A percentile compares a stretch with the other conserved stretches of the same genome.
Evolutionary conservation across 2,888 invertebrate genomes (phyloP).

Genomic region (Troilus luridus): DNA sequence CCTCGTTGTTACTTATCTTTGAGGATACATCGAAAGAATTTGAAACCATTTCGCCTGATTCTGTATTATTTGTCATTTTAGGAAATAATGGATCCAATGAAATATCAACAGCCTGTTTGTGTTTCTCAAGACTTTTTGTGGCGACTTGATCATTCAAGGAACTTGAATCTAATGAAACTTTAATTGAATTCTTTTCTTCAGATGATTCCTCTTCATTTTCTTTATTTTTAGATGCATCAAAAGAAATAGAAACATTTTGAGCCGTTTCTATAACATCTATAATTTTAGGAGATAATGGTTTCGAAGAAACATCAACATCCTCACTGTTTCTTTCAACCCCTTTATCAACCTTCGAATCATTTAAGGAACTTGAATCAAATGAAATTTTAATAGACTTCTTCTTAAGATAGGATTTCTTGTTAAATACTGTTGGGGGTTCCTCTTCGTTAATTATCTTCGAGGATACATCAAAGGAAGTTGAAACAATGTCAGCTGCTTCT

Average conservation of each 20-base stretch:
- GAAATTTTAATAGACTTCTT: neutral
- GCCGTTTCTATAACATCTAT: neutral
- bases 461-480: neutral
- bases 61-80: neutral
- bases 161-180: neutral
- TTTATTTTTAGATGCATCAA: neutral
- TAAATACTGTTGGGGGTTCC: neutral
- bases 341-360: neutral
- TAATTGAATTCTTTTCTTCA: neutral
- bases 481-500: neutral
- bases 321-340: neutral
- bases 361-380: neutral
- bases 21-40: neutral
- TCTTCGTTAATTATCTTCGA: neutral
- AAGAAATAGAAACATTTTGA: neutral
- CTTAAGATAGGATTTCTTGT: constrained; percentile 4
- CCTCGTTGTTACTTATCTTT: neutral
- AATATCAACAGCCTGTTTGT: neutral
- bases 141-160: neutral
- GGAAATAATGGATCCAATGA: neutral
- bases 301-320: neutral
- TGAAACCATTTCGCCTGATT: neutral
- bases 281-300: neutral
- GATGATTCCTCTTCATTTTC: neutral
- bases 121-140: neutral